Percentiles rank a stretch among this genome's conserved stretches.
These are phyloP conservation scores for Pimpla rufipes DNA, from an alignment of 2,888 invertebrate species.

Conservation along the genomic window DNA sequence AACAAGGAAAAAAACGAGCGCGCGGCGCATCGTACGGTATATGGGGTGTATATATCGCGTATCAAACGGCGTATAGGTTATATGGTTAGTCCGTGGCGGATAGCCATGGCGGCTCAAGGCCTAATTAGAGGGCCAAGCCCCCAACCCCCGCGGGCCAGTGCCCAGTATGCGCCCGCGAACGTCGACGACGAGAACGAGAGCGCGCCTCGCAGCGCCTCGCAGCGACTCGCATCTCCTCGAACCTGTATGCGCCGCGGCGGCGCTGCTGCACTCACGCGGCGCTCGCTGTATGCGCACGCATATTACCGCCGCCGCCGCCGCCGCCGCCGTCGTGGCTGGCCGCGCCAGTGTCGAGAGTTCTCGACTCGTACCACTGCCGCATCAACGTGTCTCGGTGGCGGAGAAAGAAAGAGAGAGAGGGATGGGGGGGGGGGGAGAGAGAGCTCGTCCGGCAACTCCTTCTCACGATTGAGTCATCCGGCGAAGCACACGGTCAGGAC, in stretches of 20 bases:
- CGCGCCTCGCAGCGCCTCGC: neutral
- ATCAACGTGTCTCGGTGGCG: constrained; percentile 11
- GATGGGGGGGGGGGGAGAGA: too few relatives aligned
- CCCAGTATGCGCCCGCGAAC: constrained; percentile 44
- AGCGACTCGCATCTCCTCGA: neutral
- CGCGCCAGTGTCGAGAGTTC: constrained; percentile 4
- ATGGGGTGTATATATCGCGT: constrained; percentile 72
- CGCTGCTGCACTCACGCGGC: constrained; percentile 1
- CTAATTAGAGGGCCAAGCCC: constrained; percentile 80
- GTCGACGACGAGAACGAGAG: constrained; percentile 49
- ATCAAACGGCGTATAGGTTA: constrained; percentile 76
- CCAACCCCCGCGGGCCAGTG: constrained; percentile 67
- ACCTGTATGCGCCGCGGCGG: constrained; percentile 9
- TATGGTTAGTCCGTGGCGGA: constrained; percentile 63
- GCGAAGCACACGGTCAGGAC: constrained; percentile 79
- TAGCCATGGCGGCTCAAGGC: constrained; percentile 77
- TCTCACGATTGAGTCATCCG: constrained; percentile 84
- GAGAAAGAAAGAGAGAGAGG: constrained; percentile 22
- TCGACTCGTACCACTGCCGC: constrained; percentile 1
- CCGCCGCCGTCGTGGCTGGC: too few relatives aligned
- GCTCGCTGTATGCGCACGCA: neutral
- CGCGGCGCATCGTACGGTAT: constrained; percentile 70
- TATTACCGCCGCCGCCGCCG: neutral
- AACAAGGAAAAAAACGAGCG: constrained; percentile 12
- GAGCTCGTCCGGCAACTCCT: constrained; percentile 80